Evolutionary conservation across 2,113 vertebrate genomes (phyloP).

Genomic region (Dipodomys spectabilis): DNA sequence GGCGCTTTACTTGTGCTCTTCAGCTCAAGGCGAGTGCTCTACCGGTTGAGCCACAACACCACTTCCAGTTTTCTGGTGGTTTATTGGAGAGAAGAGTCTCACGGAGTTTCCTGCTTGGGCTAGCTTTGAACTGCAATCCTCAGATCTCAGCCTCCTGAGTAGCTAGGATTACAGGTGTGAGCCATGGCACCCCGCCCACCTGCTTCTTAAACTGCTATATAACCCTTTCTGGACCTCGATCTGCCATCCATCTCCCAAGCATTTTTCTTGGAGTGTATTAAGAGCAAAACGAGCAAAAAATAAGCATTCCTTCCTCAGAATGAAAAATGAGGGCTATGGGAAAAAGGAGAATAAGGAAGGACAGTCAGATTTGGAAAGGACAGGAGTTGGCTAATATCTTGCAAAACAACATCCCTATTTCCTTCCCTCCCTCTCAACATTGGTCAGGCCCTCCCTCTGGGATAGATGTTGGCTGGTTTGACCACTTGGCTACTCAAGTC

Average conservation of each 20-base stretch:
- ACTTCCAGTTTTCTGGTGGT: no score
- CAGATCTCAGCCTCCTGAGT: no score
- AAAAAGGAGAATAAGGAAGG: background rate
- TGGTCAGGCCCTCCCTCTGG: background rate
- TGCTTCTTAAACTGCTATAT: background rate
- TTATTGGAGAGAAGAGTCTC: no score
- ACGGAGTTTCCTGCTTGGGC: no score
- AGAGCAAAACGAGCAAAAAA: background rate
- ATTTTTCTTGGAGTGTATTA: conserved; percentile 28
- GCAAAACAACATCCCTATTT: background rate
- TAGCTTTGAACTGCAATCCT: no score
- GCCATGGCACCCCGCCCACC: background rate
- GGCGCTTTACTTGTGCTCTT: no score
- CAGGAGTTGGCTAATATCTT: background rate
- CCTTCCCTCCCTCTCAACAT: no score
- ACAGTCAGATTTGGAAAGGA: background rate
- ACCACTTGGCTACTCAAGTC: background rate
- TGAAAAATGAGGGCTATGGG: background rate
- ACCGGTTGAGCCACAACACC: no score
- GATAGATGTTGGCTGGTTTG: background rate
- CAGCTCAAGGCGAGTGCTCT: no score
- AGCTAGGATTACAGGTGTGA: no score
- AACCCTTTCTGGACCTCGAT: background rate
- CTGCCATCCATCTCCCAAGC: background rate
- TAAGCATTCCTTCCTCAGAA: background rate